Percentiles rank a stretch among this genome's conserved stretches.
phyloP scores from a whole-genome alignment of 37 sponge, comb jelly and placozoan species.

The Agelas oroides region DNA sequence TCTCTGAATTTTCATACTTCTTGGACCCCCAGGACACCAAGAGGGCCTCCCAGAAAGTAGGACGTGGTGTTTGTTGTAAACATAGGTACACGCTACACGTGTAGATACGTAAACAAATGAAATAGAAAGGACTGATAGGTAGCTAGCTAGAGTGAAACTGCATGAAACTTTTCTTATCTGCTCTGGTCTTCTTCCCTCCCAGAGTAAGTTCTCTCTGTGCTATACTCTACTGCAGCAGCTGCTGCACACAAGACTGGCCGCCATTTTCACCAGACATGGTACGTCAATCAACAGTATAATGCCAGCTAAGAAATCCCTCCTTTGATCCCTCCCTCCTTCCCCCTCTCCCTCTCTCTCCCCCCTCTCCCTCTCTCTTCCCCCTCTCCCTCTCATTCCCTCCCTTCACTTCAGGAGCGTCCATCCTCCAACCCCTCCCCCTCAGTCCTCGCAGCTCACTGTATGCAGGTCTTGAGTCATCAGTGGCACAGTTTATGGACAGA shows the following conservation, averaged over 20 bases:
- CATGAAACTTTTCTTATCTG: no score
- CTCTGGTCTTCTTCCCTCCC: no score
- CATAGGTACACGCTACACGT: no score
- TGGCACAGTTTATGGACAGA: conserved; percentile 67
- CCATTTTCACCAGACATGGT: conserved; percentile 75
- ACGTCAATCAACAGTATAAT: neutral
- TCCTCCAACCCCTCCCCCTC: conserved; percentile 65
- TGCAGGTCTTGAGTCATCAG: conserved; percentile 11
- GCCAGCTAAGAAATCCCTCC: neutral
- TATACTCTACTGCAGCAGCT: conserved; percentile 53
- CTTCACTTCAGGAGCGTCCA: conserved; percentile 47
- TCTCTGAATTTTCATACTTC: conserved; percentile 52
- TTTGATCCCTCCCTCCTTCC: neutral
- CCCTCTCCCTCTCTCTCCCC: neutral
- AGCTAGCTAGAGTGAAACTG: no score
- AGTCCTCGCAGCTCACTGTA: conserved; percentile 32
- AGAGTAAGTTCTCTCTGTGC: conserved; percentile 49
- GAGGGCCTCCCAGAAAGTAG: conserved; percentile 6
- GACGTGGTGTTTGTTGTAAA: no score
- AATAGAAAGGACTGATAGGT: neutral
- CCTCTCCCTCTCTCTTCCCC: neutral
- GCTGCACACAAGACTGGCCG: conserved; percentile 35
- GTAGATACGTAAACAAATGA: no score
- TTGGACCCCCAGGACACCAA: conserved; percentile 55
- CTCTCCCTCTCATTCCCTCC: neutral